Evolutionary conservation across 23 tunicate species (phyloP).

Genomic region (Phallusia fumigata): DNA sequence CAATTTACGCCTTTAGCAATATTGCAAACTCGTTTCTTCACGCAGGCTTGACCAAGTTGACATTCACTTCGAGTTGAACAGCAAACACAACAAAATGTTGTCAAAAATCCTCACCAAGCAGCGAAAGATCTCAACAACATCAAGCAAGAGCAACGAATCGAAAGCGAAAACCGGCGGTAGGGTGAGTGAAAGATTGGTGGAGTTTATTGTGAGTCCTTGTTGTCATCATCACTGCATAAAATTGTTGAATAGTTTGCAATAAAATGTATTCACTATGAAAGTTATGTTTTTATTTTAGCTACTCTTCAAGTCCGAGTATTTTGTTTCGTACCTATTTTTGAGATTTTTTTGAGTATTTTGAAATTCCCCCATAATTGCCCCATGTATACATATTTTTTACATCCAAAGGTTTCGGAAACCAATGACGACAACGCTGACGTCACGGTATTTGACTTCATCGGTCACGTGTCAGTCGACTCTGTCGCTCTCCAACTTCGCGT

Average conservation of each 20-base stretch:
- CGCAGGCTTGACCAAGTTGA: slow-evolving; percentile 51
- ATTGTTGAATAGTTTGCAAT: too few relatives aligned
- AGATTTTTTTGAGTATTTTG: too few relatives aligned
- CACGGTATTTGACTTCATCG: slow-evolving; percentile 30
- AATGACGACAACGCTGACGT: slow-evolving; percentile 17
- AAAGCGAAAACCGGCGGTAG: not conserved
- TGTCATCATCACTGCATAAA: too few relatives aligned
- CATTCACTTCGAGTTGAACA: slow-evolving; percentile 55
- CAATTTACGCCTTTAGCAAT: too few relatives aligned
- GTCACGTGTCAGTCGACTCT: slow-evolving; percentile 60
- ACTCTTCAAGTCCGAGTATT: too few relatives aligned
- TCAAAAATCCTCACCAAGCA: slow-evolving; percentile 16
- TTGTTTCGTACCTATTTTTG: too few relatives aligned
- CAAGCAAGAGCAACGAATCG: slow-evolving; percentile 1
- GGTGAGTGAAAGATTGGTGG: too few relatives aligned
- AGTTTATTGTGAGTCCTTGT: too few relatives aligned
- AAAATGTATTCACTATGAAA: too few relatives aligned
- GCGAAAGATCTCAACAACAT: not conserved
- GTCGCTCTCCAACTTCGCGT: slow-evolving; percentile 69
- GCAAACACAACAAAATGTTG: slow-evolving; percentile 45
- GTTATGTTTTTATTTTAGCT: too few relatives aligned
- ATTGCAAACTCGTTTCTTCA: too few relatives aligned
- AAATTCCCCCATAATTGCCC: too few relatives aligned
- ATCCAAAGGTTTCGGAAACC: not conserved
- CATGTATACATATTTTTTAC: not conserved